phyloP scores from a whole-genome alignment of 2,888 invertebrate species.

The Creontiades dilutus region DNA sequence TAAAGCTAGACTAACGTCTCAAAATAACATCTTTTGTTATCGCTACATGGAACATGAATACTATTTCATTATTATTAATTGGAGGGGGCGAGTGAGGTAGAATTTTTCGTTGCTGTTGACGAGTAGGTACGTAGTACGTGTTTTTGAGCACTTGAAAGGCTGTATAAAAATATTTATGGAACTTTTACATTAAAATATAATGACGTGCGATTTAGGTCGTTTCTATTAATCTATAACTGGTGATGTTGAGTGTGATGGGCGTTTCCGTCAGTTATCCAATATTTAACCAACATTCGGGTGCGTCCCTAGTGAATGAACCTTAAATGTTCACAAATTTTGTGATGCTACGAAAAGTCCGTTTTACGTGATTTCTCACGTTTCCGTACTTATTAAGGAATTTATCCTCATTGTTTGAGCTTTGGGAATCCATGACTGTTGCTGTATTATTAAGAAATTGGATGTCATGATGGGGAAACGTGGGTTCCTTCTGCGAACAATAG shows the following conservation, averaged over 20 bases:
- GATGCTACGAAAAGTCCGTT: no score
- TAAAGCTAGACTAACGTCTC: constrained; percentile 21
- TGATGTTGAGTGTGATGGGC: background rate
- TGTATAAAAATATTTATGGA: background rate
- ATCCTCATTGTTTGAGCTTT: no score
- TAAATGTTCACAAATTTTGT: no score
- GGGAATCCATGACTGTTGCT: no score
- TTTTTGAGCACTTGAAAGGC: background rate
- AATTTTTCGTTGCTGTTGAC: constrained; percentile 13
- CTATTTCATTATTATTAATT: background rate
- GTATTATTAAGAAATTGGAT: no score
- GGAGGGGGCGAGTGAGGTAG: constrained; percentile 42
- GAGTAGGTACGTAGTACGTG: no score
- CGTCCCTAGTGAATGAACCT: no score
- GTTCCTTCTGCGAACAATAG: no score
- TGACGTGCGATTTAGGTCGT: background rate
- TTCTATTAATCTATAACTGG: no score
- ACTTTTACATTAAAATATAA: background rate
- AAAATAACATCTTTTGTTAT: constrained; percentile 34
- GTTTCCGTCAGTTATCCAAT: background rate
- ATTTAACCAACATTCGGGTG: background rate
- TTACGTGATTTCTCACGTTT: no score
- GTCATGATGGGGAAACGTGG: no score
- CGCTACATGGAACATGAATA: constrained; percentile 11
- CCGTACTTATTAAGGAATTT: no score